phyloP scores from a whole-genome alignment of 2,797 vertebrate species.

The Eleutherodactylus coqui region DNA sequence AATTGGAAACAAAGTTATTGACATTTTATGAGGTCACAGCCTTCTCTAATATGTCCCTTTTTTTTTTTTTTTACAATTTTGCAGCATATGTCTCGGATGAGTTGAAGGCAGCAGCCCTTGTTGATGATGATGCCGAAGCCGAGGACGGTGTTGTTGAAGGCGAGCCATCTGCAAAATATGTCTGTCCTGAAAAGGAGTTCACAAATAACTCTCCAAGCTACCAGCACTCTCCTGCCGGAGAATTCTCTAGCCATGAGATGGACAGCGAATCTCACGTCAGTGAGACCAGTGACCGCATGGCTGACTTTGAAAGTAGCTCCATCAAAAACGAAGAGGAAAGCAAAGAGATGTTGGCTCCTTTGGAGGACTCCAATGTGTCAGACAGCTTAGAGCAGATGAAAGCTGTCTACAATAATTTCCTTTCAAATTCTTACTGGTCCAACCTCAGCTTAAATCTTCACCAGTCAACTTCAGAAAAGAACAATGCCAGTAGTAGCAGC shows the following conservation, averaged over 20 bases:
- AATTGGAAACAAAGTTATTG: conserved; percentile 65
- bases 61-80: conserved; percentile 65
- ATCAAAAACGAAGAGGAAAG: conserved; percentile 94
- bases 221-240: conserved; percentile 90
- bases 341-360: conserved; percentile 82
- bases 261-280: conserved; percentile 98
- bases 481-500: conserved; percentile 90
- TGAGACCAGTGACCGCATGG: conserved; percentile 96
- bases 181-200: conserved; percentile 91
- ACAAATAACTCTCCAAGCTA: conserved; percentile 85
- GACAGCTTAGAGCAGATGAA: conserved; percentile 99
- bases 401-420: conserved; percentile 97
- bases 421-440: conserved; percentile 99
- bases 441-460: conserved; percentile 91
- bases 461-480: conserved; percentile 87
- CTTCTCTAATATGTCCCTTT: conserved; percentile 70
- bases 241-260: conserved; percentile 96
- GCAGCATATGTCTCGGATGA: conserved; percentile 96
- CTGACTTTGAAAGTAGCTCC: conserved; percentile 93
- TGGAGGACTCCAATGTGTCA: conserved; percentile 86
- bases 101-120: conserved; percentile 91
- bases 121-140: conserved; percentile 89
- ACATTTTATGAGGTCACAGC: conserved; percentile 62
- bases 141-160: conserved; percentile 87
- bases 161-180: conserved; percentile 88